These are phyloP conservation scores for Cataglyphis albicans DNA, from an alignment of 2,888 invertebrate genomes.

Conservation along the genomic window DNA sequence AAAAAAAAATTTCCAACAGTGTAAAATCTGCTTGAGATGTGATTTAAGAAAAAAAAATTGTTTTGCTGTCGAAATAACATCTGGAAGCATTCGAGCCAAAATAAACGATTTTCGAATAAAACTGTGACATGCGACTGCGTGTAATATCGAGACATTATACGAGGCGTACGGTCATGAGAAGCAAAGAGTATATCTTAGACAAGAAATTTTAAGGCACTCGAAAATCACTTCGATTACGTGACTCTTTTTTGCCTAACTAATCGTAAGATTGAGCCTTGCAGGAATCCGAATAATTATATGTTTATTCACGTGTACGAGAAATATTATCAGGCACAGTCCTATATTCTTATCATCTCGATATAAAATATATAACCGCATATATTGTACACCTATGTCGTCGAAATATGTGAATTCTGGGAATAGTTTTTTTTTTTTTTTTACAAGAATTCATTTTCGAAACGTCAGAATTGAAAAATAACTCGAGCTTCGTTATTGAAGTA, in stretches of 20 bases:
- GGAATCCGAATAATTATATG: slow-evolving; percentile 76
- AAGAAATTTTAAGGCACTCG: slow-evolving; percentile 2
- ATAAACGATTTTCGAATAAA: background rate
- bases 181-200: background rate
- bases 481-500: slow-evolving; percentile 20
- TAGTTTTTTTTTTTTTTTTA: background rate
- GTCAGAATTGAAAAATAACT: slow-evolving; percentile 26
- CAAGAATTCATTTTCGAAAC: background rate
- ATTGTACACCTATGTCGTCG: slow-evolving; percentile 18
- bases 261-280: slow-evolving; percentile 81
- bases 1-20: no score
- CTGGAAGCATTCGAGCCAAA: background rate
- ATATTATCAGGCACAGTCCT: slow-evolving; percentile 41
- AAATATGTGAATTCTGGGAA: slow-evolving; percentile 26
- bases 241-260: slow-evolving; percentile 76
- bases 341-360: slow-evolving; percentile 29
- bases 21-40: background rate
- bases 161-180: background rate
- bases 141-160: background rate
- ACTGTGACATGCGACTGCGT: background rate
- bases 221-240: background rate
- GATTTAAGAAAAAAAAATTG: no score
- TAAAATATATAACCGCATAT: slow-evolving; percentile 24
- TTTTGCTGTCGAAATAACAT: background rate
- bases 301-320: slow-evolving; percentile 25